phyloP scores from a whole-genome alignment of 64 coral and sea anemone species.

The Trachythela sp. region DNA sequence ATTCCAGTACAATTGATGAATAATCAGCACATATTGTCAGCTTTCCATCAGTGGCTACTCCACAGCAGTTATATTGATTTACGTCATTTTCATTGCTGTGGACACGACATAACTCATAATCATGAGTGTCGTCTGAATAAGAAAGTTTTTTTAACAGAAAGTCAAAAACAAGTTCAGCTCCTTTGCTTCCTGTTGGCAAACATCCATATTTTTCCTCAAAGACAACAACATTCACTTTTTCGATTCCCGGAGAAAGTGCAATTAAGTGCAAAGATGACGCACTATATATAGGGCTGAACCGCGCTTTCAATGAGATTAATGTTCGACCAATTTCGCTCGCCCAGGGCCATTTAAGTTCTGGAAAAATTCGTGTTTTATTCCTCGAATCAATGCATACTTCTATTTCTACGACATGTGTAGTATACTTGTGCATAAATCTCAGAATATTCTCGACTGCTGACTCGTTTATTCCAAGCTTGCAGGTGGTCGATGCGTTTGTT shows the following conservation, averaged over 20 bases:
- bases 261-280: background rate
- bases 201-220: background rate
- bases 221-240: background rate
- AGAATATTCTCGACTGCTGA: background rate
- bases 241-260: background rate
- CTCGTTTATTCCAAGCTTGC: background rate
- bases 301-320: background rate
- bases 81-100: background rate
- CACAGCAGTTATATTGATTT: background rate
- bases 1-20: background rate
- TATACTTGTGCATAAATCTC: background rate
- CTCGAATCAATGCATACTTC: background rate
- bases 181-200: background rate
- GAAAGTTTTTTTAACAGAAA: background rate
- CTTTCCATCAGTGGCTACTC: background rate
- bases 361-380: background rate
- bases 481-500: background rate
- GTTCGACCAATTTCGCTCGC: background rate
- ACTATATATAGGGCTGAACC: too few relatives aligned
- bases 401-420: background rate
- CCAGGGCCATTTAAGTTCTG: background rate
- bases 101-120: background rate
- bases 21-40: background rate
- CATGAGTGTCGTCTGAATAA: background rate
- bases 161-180: background rate